Conservation (phyloP, 2,888 invertebrate genomes). For the Andrena fulva region DNA sequence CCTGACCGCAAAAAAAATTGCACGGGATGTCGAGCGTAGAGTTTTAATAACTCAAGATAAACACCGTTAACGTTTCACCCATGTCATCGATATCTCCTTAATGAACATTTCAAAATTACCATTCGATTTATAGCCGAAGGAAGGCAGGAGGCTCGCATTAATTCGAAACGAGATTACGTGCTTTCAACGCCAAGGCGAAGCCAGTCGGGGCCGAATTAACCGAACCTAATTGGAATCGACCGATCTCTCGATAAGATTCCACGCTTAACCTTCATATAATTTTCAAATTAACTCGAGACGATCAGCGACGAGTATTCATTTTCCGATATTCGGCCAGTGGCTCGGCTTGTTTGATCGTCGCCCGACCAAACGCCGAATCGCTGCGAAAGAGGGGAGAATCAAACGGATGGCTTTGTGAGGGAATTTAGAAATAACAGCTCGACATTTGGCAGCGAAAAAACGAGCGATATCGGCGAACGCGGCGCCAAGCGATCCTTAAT, state of each 20-base stretch:
- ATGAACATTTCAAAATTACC: constrained; percentile 7
- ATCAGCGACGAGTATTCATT: constrained; percentile 23
- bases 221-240: constrained; percentile 48
- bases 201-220: constrained; percentile 24
- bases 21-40: neutral
- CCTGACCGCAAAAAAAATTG: neutral
- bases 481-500: constrained; percentile 54
- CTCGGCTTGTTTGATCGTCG: neutral
- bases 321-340: neutral
- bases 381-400: constrained; percentile 1
- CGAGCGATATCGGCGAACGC: constrained; percentile 23
- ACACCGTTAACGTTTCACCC: neutral
- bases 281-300: constrained; percentile 40
- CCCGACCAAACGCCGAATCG: constrained; percentile 4
- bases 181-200: constrained; percentile 13
- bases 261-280: constrained; percentile 47
- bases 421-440: constrained; percentile 31
- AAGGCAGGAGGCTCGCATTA: neutral
- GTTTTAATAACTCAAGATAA: constrained; percentile 9
- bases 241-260: constrained; percentile 44
- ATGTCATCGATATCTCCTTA: neutral
- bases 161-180: constrained; percentile 29
- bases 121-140: neutral
- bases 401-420: neutral
- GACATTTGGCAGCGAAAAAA: constrained; percentile 3